These are phyloP conservation scores for Solenopsis invicta DNA, from an alignment of 1,140 invertebrate genomes.

Conservation along the genomic window DNA sequence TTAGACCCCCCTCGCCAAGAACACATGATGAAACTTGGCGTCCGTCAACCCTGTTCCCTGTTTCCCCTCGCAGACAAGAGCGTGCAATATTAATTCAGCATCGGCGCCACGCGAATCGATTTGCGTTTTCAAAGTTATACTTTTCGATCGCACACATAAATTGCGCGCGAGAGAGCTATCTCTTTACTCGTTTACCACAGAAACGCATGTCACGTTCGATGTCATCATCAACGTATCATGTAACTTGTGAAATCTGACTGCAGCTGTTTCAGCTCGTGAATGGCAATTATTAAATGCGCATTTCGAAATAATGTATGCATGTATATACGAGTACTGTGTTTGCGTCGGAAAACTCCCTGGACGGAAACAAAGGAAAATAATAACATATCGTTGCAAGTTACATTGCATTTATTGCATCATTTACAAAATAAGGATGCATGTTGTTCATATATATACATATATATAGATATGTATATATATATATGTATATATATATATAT, in stretches of 20 bases:
- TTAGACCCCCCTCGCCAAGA: slow-evolving; percentile 41
- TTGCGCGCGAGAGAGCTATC: not conserved
- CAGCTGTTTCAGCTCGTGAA: not conserved
- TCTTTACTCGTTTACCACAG: no score
- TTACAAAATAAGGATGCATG: not conserved
- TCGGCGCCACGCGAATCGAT: slow-evolving; percentile 69
- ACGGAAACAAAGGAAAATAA: slow-evolving; percentile 2
- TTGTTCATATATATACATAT: not conserved
- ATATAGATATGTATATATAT: not conserved
- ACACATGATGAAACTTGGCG: slow-evolving; percentile 49
- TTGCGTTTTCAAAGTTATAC: slow-evolving; percentile 38
- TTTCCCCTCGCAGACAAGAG: not conserved
- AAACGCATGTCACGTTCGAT: not conserved
- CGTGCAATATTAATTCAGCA: slow-evolving; percentile 72
- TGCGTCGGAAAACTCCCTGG: not conserved
- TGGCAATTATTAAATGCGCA: slow-evolving; percentile 13
- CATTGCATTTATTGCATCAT: not conserved
- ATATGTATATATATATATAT: not conserved
- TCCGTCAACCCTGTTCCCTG: slow-evolving; percentile 60
- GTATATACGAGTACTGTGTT: not conserved
- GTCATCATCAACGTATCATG: not conserved
- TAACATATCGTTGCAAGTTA: not conserved
- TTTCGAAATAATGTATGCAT: not conserved
- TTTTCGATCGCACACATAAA: slow-evolving; percentile 16
- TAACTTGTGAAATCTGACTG: not conserved